Evolutionary conservation across 2,797 vertebrate genomes (phyloP).

Genomic region (Enteromius viviparus): DNA sequence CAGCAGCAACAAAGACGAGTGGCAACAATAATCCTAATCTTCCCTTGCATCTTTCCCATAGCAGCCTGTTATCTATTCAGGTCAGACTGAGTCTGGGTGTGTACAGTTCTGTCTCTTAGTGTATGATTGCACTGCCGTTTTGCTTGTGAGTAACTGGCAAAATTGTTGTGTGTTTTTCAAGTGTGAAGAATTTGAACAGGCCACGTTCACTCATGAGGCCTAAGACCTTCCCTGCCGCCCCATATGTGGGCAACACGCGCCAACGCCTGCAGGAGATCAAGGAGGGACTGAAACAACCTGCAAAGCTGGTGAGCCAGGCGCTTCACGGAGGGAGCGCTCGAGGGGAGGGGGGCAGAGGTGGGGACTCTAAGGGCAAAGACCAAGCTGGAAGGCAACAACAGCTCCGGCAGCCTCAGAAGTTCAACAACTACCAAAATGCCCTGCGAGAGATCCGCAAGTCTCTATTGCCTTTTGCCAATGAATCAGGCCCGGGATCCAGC

Average conservation of each 20-base stretch:
- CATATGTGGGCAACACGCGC: slow-evolving; percentile 96
- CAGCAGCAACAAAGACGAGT: slow-evolving; percentile 50
- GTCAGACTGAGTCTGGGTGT: slow-evolving; percentile 58
- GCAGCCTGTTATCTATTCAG: slow-evolving; percentile 64
- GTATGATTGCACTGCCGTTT: background rate
- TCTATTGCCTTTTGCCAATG: slow-evolving; percentile 95
- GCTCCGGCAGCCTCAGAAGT: slow-evolving; percentile 90
- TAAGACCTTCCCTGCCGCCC: slow-evolving; percentile 97
- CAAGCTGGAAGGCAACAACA: slow-evolving; percentile 79
- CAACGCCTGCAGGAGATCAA: slow-evolving; percentile 97
- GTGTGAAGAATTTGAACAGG: slow-evolving; percentile 46
- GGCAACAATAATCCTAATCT: slow-evolving; percentile 51
- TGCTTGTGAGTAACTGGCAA: slow-evolving; percentile 23
- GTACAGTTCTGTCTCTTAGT: slow-evolving; percentile 32
- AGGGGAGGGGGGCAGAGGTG: slow-evolving; percentile 80
- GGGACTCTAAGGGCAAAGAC: slow-evolving; percentile 81
- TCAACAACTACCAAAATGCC: slow-evolving; percentile 96
- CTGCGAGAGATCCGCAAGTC: slow-evolving; percentile 95
- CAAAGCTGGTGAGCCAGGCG: slow-evolving; percentile 88
- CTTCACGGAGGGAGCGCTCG: slow-evolving; percentile 79
- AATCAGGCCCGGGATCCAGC: slow-evolving; percentile 80
- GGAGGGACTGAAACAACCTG: slow-evolving; percentile 95
- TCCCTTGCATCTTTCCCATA: slow-evolving; percentile 43
- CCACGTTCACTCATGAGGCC: slow-evolving; percentile 90
- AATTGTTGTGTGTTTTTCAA: slow-evolving; percentile 33